A percentile compares a stretch with the other conserved stretches of the same genome.
phyloP scores from a whole-genome alignment of 2,113 vertebrate genomes.

The Symphodus melops region DNA sequence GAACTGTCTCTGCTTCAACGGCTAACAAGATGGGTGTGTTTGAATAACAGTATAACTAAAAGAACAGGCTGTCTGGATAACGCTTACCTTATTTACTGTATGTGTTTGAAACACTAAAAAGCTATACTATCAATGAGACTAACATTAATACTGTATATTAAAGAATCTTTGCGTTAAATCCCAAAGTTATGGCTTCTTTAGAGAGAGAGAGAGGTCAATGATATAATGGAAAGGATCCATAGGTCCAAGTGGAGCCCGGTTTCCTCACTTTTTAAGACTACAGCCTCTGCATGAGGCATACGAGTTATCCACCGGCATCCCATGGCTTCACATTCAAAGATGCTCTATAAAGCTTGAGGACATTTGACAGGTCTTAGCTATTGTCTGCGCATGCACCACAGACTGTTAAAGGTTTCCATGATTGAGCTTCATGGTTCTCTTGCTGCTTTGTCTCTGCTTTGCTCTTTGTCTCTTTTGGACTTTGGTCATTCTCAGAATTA shows the following conservation, averaged over 20 bases:
- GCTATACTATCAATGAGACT: no score
- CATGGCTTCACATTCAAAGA: background rate
- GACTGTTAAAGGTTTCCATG: conserved; percentile 8
- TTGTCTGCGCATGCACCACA: background rate
- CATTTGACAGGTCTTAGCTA: background rate
- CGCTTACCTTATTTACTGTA: background rate
- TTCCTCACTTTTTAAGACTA: no score
- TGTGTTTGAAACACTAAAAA: background rate
- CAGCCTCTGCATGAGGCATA: no score
- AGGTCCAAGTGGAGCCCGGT: no score
- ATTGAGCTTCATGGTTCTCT: background rate
- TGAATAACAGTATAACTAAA: conserved; percentile 36
- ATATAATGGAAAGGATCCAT: no score
- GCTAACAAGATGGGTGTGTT: conserved; percentile 11
- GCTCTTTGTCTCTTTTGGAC: background rate
- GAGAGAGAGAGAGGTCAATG: no score
- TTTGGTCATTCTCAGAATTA: background rate
- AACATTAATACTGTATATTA: background rate
- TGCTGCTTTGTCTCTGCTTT: background rate
- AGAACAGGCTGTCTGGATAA: conserved; percentile 2
- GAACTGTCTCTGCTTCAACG: conserved; percentile 2
- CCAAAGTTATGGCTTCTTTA: no score
- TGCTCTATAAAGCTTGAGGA: background rate
- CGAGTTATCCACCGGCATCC: no score
- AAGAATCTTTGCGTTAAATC: background rate